These are phyloP conservation scores for Crambe crambe DNA, from an alignment of 37 sponge, comb jelly and placozoan genomes.

Conservation along the genomic window DNA sequence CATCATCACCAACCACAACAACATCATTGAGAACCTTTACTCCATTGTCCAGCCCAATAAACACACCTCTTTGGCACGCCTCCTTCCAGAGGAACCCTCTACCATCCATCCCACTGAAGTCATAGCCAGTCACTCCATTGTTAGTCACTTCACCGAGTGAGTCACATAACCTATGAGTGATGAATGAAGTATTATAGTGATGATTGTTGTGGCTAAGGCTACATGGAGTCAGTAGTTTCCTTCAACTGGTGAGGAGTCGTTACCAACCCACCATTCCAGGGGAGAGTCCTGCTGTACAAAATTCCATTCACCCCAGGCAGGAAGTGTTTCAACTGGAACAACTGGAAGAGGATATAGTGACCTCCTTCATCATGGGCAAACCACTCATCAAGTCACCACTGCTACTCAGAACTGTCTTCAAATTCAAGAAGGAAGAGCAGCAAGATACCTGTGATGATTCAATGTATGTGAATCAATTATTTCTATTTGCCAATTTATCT, in stretches of 20 bases:
- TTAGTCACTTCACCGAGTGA: slow-evolving; percentile 12
- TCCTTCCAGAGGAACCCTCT: slow-evolving; percentile 49
- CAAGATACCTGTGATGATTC: neutral
- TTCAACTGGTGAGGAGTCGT: slow-evolving; percentile 66
- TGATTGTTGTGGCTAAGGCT: neutral
- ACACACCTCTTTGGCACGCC: neutral
- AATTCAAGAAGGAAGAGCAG: slow-evolving; percentile 24
- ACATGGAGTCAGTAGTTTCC: slow-evolving; percentile 44
- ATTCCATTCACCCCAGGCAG: neutral
- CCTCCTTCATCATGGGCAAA: slow-evolving; percentile 68
- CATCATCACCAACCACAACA: slow-evolving; percentile 55
- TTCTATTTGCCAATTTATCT: too few relatives aligned
- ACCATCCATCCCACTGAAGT: slow-evolving; percentile 38
- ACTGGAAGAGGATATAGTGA: slow-evolving; percentile 69
- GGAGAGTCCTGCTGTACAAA: too few relatives aligned
- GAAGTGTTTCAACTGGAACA: slow-evolving; percentile 55
- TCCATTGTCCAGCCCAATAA: neutral
- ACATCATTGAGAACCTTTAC: slow-evolving; percentile 37
- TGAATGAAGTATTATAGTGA: neutral
- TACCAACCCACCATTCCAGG: slow-evolving; percentile 15
- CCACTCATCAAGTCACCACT: slow-evolving; percentile 31
- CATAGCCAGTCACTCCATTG: slow-evolving; percentile 20
- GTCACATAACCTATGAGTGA: too few relatives aligned
- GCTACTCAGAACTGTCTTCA: slow-evolving; percentile 54
- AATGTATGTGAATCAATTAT: neutral